Percentiles rank a stretch among this genome's conserved stretches.
These are phyloP conservation scores for Xanthia icteritia DNA, from an alignment of 2,888 invertebrate genomes.

Conservation along the genomic window DNA sequence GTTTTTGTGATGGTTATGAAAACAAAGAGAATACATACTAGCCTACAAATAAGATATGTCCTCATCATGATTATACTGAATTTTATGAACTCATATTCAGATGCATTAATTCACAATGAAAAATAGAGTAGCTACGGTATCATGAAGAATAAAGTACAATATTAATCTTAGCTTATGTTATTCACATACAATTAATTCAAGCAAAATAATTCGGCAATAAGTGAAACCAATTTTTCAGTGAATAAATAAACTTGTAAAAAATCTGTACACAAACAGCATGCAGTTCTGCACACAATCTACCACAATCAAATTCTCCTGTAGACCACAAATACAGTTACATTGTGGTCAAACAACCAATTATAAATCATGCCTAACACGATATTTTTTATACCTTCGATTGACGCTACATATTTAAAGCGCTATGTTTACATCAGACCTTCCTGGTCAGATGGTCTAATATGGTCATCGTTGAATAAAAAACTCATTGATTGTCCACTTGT, in stretches of 20 bases:
- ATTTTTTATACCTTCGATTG: slow-evolving; percentile 45
- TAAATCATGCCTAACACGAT: slow-evolving; percentile 28
- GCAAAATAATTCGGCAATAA: neutral
- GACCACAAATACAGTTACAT: slow-evolving; percentile 1
- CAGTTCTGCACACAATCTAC: neutral
- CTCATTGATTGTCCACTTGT: slow-evolving; percentile 51
- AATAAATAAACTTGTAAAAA: neutral
- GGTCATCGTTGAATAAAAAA: slow-evolving; percentile 63
- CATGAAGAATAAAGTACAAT: neutral
- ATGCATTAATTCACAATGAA: neutral
- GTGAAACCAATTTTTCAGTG: neutral
- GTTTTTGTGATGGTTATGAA: too few species aligned
- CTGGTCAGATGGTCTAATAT: slow-evolving; percentile 55
- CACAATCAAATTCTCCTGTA: neutral
- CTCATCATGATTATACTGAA: neutral
- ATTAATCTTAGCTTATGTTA: neutral
- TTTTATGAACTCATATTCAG: neutral
- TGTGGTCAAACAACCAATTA: slow-evolving; percentile 7
- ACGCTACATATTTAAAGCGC: slow-evolving; percentile 53
- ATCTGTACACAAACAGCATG: neutral
- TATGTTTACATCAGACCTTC: slow-evolving; percentile 56
- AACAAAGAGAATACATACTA: neutral
- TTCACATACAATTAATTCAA: neutral
- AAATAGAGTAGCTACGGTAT: neutral
- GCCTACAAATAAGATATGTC: neutral